Percentiles rank a stretch among this genome's conserved stretches.
Evolutionary conservation across 2,113 vertebrate genomes (phyloP).

Genomic region (Siniperca knerii): DNA sequence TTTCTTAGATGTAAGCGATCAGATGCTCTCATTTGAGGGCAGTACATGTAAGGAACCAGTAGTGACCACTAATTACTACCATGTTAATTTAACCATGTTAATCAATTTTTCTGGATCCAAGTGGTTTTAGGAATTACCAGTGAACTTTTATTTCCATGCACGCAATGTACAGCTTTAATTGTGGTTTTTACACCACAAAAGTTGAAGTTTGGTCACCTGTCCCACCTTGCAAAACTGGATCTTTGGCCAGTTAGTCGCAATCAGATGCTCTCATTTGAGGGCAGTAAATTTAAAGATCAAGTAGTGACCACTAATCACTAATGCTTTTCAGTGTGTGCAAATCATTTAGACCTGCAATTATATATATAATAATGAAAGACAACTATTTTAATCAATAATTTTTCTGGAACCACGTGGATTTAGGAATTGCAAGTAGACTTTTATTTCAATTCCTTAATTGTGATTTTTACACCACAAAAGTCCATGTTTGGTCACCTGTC

Average conservation of each 20-base stretch:
- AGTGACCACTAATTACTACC: constrained; percentile 22
- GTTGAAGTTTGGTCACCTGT: not conserved
- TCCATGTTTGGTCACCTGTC: too few relatives aligned
- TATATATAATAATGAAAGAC: not conserved
- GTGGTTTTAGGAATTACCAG: not conserved
- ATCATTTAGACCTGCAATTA: not conserved
- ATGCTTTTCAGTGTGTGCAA: constrained; percentile 1
- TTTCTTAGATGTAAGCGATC: constrained; percentile 69
- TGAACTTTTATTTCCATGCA: not conserved
- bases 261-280: constrained; percentile 4
- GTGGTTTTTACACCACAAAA: not conserved
- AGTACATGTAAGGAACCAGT: constrained; percentile 29
- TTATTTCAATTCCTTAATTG: not conserved
- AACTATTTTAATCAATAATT: not conserved
- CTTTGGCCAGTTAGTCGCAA: not conserved
- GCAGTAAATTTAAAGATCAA: not conserved
- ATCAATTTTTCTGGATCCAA: not conserved
- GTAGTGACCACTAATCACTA: not conserved
- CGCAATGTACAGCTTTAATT: not conserved
- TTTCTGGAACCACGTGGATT: not conserved
- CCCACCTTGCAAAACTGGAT: not conserved
- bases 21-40: constrained; percentile 49
- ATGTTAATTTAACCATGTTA: not conserved
- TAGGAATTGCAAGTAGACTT: not conserved
- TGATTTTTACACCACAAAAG: not conserved